Conservation (phyloP, 2,888 invertebrate genomes). For the Dynastes maya region DNA sequence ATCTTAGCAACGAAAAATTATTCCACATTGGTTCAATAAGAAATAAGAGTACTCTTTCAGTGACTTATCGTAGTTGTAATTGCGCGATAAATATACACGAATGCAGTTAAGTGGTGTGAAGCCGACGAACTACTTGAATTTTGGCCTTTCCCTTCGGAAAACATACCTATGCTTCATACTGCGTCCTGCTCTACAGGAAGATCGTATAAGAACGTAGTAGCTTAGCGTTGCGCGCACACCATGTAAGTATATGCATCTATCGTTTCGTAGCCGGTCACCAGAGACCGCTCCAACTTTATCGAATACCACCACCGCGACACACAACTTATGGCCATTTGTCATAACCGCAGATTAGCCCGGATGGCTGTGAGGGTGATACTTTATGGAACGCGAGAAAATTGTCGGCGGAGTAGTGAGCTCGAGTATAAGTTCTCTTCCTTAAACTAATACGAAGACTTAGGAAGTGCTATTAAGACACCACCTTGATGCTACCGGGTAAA, state of each 20-base stretch:
- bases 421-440: constrained; percentile 26
- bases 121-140: no score
- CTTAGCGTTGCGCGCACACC: neutral
- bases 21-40: no score
- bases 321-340: constrained; percentile 34
- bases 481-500: constrained; percentile 46
- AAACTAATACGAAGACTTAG: constrained; percentile 51
- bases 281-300: constrained; percentile 5
- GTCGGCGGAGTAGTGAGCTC: neutral
- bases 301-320: neutral
- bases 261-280: neutral
- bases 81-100: no score
- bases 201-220: no score
- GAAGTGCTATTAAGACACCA: constrained; percentile 56
- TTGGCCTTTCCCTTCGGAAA: no score
- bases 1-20: no score
- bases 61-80: no score
- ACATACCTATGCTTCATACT: no score
- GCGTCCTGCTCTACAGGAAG: no score
- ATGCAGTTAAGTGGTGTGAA: no score
- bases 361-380: neutral
- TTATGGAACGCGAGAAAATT: constrained; percentile 12
- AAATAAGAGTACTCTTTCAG: no score
- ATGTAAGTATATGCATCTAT: neutral
- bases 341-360: constrained; percentile 10